These are phyloP conservation scores for Papilio xuthus DNA, from an alignment of 1,140 invertebrate species.

Conservation along the genomic window DNA sequence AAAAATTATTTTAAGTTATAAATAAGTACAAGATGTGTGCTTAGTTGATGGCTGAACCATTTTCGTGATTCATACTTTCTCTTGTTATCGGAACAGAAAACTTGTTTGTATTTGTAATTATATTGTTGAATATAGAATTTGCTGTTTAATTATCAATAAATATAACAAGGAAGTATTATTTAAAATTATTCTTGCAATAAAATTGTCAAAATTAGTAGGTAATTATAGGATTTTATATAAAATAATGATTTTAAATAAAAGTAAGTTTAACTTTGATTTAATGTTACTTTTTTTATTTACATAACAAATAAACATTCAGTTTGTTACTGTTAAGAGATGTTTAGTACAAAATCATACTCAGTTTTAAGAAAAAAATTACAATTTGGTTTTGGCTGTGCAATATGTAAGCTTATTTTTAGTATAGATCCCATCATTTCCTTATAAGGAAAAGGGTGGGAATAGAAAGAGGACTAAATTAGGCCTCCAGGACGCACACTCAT, in stretches of 20 bases:
- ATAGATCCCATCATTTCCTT: too few relatives aligned
- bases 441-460: too few relatives aligned
- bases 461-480: too few relatives aligned
- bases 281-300: too few relatives aligned
- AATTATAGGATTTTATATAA: not conserved
- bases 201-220: not conserved
- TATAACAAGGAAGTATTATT: too few relatives aligned
- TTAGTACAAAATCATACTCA: too few relatives aligned
- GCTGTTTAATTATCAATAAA: not conserved
- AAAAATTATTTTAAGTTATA: not conserved
- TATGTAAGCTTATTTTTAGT: too few relatives aligned
- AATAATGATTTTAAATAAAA: not conserved
- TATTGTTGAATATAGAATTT: not conserved
- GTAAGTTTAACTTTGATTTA: too few relatives aligned
- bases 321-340: too few relatives aligned
- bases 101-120: not conserved
- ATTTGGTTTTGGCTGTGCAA: too few relatives aligned
- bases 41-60: not conserved
- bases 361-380: not conserved
- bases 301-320: too few relatives aligned
- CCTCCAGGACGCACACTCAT: too few relatives aligned
- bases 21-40: not conserved
- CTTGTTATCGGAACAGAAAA: not conserved
- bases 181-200: not conserved
- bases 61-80: slow-evolving; percentile 5